Percentiles rank a stretch among this genome's conserved stretches.
These are phyloP conservation scores for Columba livia DNA, from an alignment of 2,113 vertebrate species.

Conservation along the genomic window DNA sequence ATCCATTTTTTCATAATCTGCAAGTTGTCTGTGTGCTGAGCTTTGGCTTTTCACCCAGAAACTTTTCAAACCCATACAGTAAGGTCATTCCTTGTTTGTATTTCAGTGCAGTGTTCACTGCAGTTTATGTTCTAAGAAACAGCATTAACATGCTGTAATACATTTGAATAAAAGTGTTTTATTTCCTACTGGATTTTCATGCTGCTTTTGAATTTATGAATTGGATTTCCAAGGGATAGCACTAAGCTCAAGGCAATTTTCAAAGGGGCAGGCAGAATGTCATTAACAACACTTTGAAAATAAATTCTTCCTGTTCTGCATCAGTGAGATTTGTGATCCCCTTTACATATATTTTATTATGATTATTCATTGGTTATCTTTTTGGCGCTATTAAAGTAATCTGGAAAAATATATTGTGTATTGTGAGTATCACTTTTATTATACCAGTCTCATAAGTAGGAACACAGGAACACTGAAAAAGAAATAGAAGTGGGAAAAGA, in stretches of 20 bases:
- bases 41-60: neutral
- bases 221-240: constrained; percentile 45
- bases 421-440: constrained; percentile 12
- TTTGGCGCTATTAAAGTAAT: constrained; percentile 36
- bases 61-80: rapidly evolving
- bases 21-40: neutral
- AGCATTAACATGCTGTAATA: neutral
- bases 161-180: neutral
- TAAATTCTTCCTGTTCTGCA: constrained; percentile 55
- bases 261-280: constrained; percentile 38
- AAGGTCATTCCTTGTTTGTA: neutral
- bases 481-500: neutral
- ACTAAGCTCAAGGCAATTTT: constrained; percentile 29
- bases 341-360: constrained; percentile 21
- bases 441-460: neutral
- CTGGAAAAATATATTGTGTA: neutral
- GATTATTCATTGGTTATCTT: constrained; percentile 48
- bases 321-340: constrained; percentile 54
- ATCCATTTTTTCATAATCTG: rapidly evolving
- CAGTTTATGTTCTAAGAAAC: neutral
- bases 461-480: constrained; percentile 32
- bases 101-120: neutral
- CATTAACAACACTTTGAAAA: constrained; percentile 34
- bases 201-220: constrained; percentile 25
- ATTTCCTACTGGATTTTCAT: constrained; percentile 52